These are phyloP conservation scores for Saxicola maurus DNA, from an alignment of 2,797 vertebrate genomes.

Conservation along the genomic window DNA sequence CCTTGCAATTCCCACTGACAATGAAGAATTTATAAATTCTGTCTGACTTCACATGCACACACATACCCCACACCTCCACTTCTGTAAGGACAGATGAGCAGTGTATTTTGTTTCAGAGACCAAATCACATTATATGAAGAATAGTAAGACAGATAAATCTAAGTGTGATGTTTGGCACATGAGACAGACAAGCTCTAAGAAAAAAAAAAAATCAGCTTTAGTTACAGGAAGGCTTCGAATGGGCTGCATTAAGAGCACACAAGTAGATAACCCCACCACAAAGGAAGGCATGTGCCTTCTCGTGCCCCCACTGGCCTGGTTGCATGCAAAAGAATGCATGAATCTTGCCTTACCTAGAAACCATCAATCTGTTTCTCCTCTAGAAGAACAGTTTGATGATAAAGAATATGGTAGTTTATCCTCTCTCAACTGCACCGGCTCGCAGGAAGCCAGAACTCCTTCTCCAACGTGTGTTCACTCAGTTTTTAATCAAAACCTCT, in stretches of 20 bases:
- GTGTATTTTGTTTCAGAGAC: background rate
- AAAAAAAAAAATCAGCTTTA: background rate
- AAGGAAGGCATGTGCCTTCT: accelerated
- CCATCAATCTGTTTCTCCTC: background rate
- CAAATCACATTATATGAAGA: background rate
- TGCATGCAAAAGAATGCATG: background rate
- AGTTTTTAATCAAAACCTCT: constrained; percentile 15
- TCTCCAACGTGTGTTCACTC: background rate
- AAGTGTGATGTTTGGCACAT: background rate
- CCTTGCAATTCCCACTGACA: background rate
- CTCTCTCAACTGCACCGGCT: background rate
- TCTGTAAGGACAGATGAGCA: background rate
- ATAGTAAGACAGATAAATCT: background rate
- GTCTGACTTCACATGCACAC: background rate
- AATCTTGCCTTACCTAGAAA: constrained; percentile 33
- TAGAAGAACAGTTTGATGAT: background rate
- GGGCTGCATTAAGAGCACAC: accelerated
- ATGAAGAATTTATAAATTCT: background rate
- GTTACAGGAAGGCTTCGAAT: background rate
- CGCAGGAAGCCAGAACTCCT: background rate
- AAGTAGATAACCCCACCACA: background rate
- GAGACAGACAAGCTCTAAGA: background rate
- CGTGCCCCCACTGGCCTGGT: accelerated
- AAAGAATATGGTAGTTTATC: background rate
- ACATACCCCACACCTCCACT: background rate